Evolutionary conservation across 1,140 invertebrate genomes (phyloP).

Genomic region (Magallana ariakensis): DNA sequence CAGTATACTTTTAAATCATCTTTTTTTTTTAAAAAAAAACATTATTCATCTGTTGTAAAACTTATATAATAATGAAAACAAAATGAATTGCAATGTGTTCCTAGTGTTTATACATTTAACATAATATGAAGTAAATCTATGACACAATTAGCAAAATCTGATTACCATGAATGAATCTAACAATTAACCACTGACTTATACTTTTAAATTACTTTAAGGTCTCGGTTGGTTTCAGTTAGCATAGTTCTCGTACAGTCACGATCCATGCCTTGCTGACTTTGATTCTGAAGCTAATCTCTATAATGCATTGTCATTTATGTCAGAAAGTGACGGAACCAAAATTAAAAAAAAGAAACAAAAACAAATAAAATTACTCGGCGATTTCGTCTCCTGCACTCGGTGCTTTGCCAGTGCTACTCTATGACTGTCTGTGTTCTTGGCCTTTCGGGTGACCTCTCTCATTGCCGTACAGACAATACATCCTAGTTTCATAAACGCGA

Average conservation of each 20-base stretch:
- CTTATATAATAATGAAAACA: too few relatives aligned
- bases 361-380: neutral
- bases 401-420: neutral
- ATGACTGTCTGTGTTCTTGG: slow-evolving; percentile 17
- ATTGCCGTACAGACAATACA: neutral
- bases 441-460: neutral
- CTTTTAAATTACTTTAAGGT: too few relatives aligned
- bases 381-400: slow-evolving; percentile 15
- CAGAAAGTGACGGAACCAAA: slow-evolving; percentile 24
- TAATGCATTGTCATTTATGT: slow-evolving; percentile 20
- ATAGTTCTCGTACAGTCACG: neutral
- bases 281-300: slow-evolving; percentile 13
- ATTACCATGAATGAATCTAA: too few relatives aligned
- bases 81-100: too few relatives aligned
- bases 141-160: too few relatives aligned
- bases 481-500: slow-evolving; percentile 11
- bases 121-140: too few relatives aligned
- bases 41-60: too few relatives aligned
- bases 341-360: slow-evolving; percentile 14
- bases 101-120: too few relatives aligned
- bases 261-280: neutral
- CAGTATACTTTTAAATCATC: too few relatives aligned
- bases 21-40: too few relatives aligned
- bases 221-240: too few relatives aligned
- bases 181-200: too few relatives aligned